Evolutionary conservation across 2,797 vertebrate species (phyloP), one percentile per base, ranked within the genome.

Genomic region (Diplodus sargus): DNA sequence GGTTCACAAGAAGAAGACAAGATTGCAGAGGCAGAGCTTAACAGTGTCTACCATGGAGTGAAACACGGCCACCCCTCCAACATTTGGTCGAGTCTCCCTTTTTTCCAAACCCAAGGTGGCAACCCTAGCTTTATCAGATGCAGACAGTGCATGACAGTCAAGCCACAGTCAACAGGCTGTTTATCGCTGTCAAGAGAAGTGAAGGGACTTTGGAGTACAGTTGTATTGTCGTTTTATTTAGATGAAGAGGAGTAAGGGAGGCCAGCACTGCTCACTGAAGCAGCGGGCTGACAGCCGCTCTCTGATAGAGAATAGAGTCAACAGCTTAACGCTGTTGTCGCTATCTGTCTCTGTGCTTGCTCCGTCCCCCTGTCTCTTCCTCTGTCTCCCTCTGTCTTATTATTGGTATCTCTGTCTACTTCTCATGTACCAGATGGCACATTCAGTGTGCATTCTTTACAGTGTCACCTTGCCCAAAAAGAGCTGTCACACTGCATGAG

Each of bases 161-260:
- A 72, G 64, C 69, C 39, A 84, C 81, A 73, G 84, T 92, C 59
- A 61, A 83, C 49, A 53, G 91, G 90, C 88, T 89, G 91, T 88
- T 86, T 88, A 91, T 91, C 89, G 54, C 91, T 88, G 87, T 75
- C 49, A 74, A 58, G 87, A 87, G 73, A 90, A 94, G 88, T 89
- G 94, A 95, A 79, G 91, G 87, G 91, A 87, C 95, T 93, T 93
- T 10, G 83, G 94, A 92, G 95, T 78, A 76, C 90, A 84, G 87
- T 96, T 93, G 93, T 88, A 94, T 93, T 96, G 93, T 96, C 95
- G 94, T 92, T 95, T 95, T 94, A 95, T 94, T 94, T 89, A 94
- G 92, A 94, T 88, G 86, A 94, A 93, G 92, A 92, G 89, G 90
- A 92, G 90, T 90, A 87, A 85, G 85, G 89, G 90, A 59, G 85